Conservation (phyloP, 2,113 vertebrate genomes). For the Hyaena hyaena region DNA sequence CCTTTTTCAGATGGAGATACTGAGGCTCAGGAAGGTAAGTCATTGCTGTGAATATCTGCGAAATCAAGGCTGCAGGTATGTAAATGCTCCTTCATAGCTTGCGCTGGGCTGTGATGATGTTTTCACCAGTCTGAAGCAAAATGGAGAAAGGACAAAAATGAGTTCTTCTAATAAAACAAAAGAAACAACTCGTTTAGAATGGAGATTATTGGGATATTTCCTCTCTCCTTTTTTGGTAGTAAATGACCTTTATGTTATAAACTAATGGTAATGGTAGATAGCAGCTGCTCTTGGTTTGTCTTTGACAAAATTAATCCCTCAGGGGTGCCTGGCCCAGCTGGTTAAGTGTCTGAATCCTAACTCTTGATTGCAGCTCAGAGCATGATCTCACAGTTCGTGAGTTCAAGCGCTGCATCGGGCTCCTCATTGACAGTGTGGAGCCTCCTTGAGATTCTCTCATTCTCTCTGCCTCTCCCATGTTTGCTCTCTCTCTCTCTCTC, state of each 20-base stretch:
- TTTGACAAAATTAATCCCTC: background rate
- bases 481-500: too few relatives aligned
- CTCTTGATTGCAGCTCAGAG: too few relatives aligned
- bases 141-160: background rate
- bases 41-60: background rate
- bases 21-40: background rate
- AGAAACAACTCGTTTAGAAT: background rate
- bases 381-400: too few relatives aligned
- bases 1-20: slow-evolving; percentile 12
- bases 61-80: background rate
- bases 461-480: too few relatives aligned
- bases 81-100: background rate
- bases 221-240: background rate
- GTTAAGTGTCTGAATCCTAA: too few relatives aligned
- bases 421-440: too few relatives aligned
- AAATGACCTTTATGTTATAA: background rate
- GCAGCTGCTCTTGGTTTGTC: background rate
- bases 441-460: too few relatives aligned
- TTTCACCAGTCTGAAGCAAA: background rate
- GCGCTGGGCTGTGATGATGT: background rate
- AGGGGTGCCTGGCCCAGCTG: too few relatives aligned
- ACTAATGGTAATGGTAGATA: background rate
- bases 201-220: background rate
- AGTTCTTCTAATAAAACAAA: slow-evolving; percentile 10
- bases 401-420: too few relatives aligned